These are phyloP conservation scores for Cephalopachus bancanus DNA, from an alignment of 2,797 vertebrate species.

Conservation along the genomic window DNA sequence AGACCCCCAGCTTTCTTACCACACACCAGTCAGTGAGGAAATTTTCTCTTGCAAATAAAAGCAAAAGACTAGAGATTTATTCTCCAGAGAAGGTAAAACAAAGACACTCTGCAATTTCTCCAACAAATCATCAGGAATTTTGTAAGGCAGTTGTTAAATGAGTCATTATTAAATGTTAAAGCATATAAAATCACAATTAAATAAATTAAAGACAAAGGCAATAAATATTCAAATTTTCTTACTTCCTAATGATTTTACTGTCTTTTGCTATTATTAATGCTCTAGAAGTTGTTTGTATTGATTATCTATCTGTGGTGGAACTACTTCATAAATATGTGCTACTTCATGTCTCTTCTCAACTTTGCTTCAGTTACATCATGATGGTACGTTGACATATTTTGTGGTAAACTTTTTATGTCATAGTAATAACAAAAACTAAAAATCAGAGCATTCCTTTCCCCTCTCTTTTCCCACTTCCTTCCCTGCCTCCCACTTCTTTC, in stretches of 20 bases:
- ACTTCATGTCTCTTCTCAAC: neutral
- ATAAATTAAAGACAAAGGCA: neutral
- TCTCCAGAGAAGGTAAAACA: constrained; percentile 36
- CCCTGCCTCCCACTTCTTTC: rapidly evolving
- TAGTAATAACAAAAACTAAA: neutral
- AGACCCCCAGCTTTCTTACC: neutral
- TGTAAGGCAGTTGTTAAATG: constrained; percentile 1
- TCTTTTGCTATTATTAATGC: neutral
- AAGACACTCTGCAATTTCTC: neutral
- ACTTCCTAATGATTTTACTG: neutral
- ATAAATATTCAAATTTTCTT: neutral
- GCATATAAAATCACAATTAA: neutral
- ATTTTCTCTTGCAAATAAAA: constrained; percentile 18
- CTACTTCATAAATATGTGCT: neutral
- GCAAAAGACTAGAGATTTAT: neutral
- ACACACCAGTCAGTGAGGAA: neutral
- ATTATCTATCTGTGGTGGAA: neutral
- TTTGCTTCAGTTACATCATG: neutral
- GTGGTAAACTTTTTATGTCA: neutral
- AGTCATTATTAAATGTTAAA: neutral
- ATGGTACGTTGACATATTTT: neutral
- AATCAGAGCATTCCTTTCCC: neutral
- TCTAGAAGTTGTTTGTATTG: neutral
- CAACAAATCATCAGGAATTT: neutral
- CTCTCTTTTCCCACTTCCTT: rapidly evolving